Evolutionary conservation across 2,888 invertebrate genomes (phyloP).

Genomic region (Amphipoea oculea): DNA sequence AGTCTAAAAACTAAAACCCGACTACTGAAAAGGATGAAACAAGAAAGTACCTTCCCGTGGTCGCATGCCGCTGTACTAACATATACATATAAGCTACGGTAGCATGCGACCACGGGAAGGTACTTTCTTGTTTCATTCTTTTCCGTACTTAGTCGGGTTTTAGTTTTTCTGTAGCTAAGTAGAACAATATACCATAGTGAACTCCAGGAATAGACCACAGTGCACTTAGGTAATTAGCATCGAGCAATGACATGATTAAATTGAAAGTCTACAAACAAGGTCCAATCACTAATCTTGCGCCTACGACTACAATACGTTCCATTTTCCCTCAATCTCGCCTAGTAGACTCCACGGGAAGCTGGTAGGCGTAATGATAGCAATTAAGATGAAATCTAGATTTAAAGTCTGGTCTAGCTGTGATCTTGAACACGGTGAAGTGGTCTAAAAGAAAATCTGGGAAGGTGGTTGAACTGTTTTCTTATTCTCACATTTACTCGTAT

Average conservation of each 20-base stretch:
- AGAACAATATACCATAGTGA: too few relatives aligned
- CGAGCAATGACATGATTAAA: background rate
- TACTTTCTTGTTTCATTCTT: too few relatives aligned
- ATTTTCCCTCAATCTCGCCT: constrained; percentile 32
- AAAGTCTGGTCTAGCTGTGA: constrained; percentile 12
- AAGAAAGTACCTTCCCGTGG: too few relatives aligned
- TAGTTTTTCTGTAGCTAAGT: too few relatives aligned
- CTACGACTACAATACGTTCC: constrained; percentile 17
- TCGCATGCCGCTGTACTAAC: too few relatives aligned
- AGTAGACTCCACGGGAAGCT: constrained; percentile 8
- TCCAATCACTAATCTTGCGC: constrained; percentile 23
- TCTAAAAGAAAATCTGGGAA: constrained; percentile 28
- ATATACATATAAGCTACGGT: too few relatives aligned
- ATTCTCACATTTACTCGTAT: background rate
- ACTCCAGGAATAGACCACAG: background rate
- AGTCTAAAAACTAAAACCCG: too few relatives aligned
- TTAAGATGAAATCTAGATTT: constrained; percentile 51
- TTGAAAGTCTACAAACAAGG: constrained; percentile 28
- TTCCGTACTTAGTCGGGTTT: too few relatives aligned
- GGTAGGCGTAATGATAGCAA: constrained; percentile 46
- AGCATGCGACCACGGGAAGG: too few relatives aligned
- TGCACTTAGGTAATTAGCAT: background rate
- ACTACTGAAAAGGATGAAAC: too few relatives aligned
- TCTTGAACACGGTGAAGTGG: constrained; percentile 7
- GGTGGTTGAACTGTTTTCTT: constrained; percentile 16